Evolutionary conservation across 2,888 invertebrate genomes (phyloP).

Genomic region (Hybos culiciformis): DNA sequence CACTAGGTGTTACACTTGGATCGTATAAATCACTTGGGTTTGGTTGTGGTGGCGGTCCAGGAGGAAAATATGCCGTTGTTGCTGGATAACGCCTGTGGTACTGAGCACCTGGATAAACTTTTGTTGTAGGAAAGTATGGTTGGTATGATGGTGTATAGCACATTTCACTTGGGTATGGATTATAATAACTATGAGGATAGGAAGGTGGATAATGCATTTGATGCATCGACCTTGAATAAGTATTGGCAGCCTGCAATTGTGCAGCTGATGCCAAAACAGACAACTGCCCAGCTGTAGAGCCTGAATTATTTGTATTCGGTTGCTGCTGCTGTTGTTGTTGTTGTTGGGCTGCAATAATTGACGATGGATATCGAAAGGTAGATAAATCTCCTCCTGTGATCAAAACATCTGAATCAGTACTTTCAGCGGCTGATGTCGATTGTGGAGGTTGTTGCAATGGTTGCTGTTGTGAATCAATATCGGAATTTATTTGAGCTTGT

Average conservation of each 20-base stretch:
- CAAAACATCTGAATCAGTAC: slow-evolving; percentile 24
- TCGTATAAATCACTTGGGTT: slow-evolving; percentile 29
- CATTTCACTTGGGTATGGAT: slow-evolving; percentile 36
- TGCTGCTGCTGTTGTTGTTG: slow-evolving; percentile 23
- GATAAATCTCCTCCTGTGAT: slow-evolving; percentile 27
- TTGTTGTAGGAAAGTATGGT: slow-evolving; percentile 38
- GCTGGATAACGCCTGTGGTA: slow-evolving; percentile 24
- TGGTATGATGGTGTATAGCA: slow-evolving; percentile 41
- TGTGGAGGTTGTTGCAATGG: slow-evolving; percentile 25
- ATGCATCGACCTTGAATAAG: slow-evolving; percentile 32
- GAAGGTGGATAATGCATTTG: slow-evolving; percentile 36
- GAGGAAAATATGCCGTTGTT: slow-evolving; percentile 20
- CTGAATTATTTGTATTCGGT: slow-evolving; percentile 19
- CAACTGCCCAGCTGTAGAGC: slow-evolving; percentile 17
- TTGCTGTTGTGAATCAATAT: slow-evolving; percentile 33
- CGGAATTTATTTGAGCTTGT: slow-evolving; percentile 34
- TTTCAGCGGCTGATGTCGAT: slow-evolving; percentile 27
- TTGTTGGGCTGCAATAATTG: slow-evolving; percentile 11
- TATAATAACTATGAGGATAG: slow-evolving; percentile 34
- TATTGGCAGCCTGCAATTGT: slow-evolving; percentile 29
- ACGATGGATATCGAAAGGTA: slow-evolving; percentile 25
- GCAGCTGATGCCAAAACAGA: slow-evolving; percentile 25
- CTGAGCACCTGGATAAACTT: slow-evolving; percentile 37
- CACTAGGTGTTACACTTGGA: slow-evolving; percentile 20
- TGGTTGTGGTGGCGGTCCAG: slow-evolving; percentile 23